phyloP scores from a whole-genome alignment of 1,140 invertebrate genomes.

The Eupeodes corollae region DNA sequence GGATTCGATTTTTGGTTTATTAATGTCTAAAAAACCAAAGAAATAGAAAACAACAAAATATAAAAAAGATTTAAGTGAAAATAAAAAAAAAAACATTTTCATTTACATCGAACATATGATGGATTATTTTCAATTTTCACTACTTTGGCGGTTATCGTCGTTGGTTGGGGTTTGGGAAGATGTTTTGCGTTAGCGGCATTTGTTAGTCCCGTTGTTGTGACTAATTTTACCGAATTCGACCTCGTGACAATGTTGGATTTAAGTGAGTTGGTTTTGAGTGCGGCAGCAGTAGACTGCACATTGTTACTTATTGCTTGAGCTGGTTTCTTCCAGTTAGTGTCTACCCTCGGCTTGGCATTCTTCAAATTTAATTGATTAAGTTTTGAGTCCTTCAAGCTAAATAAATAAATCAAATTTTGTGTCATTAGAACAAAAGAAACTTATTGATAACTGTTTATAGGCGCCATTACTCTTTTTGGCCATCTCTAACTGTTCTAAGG shows the following conservation, averaged over 20 bases:
- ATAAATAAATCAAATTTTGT: not conserved
- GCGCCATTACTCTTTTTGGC: constrained; percentile 23
- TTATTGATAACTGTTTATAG: not conserved
- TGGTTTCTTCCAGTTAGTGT: constrained; percentile 33
- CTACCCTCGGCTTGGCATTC: constrained; percentile 28
- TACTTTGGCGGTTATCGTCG: constrained; percentile 14
- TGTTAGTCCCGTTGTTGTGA: not conserved
- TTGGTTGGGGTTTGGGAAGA: not conserved
- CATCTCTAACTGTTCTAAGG: constrained; percentile 11
- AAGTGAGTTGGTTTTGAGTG: constrained; percentile 1
- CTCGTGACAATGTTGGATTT: constrained; percentile 14
- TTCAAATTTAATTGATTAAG: constrained; percentile 6
- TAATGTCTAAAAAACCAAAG: not conserved
- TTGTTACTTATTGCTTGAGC: constrained; percentile 10
- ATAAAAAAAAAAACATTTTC: too few species aligned
- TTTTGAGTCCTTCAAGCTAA: constrained; percentile 24
- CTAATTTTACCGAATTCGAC: constrained; percentile 23
- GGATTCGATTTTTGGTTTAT: not conserved
- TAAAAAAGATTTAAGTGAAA: not conserved
- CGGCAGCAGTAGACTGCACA: constrained; percentile 3
- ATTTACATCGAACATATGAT: too few species aligned
- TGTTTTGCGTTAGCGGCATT: not conserved
- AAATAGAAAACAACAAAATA: not conserved
- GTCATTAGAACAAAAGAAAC: not conserved
- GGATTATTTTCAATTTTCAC: constrained; percentile 2